Conservation (phyloP, 2,113 vertebrate species). For the Apodemus sylvaticus region DNA sequence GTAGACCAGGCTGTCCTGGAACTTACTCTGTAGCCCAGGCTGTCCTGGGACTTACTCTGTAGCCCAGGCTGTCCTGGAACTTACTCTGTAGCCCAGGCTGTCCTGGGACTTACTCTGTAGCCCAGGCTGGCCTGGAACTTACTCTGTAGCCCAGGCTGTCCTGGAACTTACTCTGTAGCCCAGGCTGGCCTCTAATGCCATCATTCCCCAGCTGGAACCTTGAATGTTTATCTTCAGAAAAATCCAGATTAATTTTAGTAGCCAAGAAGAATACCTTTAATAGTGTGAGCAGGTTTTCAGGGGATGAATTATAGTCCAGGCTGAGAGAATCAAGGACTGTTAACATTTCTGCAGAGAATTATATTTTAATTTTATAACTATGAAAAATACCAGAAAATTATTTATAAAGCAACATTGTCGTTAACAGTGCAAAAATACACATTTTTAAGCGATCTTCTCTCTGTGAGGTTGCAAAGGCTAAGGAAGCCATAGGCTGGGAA, state of each 20-base stretch:
- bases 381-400: background rate
- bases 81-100: no score
- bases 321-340: background rate
- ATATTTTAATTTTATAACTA: constrained; percentile 29
- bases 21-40: no score
- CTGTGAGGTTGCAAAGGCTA: background rate
- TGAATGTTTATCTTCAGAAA: constrained; percentile 43
- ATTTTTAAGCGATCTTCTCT: constrained; percentile 26
- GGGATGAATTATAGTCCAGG: constrained; percentile 13
- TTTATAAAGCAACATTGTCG: constrained; percentile 6
- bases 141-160: no score
- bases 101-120: no score
- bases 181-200: background rate
- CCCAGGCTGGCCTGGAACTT: no score
- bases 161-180: background rate
- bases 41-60: no score
- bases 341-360: constrained; percentile 1
- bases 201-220: background rate
- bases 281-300: constrained; percentile 4
- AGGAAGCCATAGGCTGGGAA: background rate
- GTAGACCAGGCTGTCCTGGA: no score
- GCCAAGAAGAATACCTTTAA: background rate
- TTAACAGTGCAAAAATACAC: background rate
- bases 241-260: constrained; percentile 15
- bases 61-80: no score